phyloP scores from a whole-genome alignment of 2,797 vertebrate species.

The Typhlichthys subterraneus region DNA sequence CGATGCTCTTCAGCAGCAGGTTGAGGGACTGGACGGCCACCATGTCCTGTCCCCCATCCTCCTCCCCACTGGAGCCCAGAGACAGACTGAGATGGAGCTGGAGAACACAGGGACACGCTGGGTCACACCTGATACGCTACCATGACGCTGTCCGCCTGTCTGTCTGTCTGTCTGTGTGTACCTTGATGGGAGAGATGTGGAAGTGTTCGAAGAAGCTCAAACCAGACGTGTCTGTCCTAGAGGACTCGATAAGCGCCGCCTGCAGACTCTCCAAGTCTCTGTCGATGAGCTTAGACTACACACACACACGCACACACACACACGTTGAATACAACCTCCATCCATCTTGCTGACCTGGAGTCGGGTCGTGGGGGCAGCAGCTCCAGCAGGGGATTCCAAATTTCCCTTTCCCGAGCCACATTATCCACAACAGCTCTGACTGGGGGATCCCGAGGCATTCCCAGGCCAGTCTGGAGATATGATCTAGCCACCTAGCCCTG shows the following conservation, averaged over 20 bases:
- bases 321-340: neutral
- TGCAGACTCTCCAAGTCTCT: constrained; percentile 85
- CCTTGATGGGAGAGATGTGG: constrained; percentile 97
- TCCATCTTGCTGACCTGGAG: too few species aligned
- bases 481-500: too few species aligned
- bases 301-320: constrained; percentile 5
- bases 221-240: constrained; percentile 83
- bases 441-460: too few species aligned
- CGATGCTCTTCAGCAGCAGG: constrained; percentile 92
- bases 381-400: too few species aligned
- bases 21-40: constrained; percentile 90
- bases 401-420: too few species aligned
- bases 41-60: constrained; percentile 77
- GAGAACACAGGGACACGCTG: neutral
- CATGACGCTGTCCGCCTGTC: neutral
- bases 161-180: constrained; percentile 41
- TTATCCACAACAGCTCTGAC: too few species aligned
- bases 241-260: constrained; percentile 86
- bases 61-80: constrained; percentile 85
- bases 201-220: constrained; percentile 96
- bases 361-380: too few species aligned
- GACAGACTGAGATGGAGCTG: constrained; percentile 93
- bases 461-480: too few species aligned
- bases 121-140: neutral
- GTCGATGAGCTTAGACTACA: constrained; percentile 83